Evolutionary conservation across 2,113 vertebrate genomes (phyloP), one percentile per base, ranked within the genome.

Genomic region (Lasiurus borealis): DNA sequence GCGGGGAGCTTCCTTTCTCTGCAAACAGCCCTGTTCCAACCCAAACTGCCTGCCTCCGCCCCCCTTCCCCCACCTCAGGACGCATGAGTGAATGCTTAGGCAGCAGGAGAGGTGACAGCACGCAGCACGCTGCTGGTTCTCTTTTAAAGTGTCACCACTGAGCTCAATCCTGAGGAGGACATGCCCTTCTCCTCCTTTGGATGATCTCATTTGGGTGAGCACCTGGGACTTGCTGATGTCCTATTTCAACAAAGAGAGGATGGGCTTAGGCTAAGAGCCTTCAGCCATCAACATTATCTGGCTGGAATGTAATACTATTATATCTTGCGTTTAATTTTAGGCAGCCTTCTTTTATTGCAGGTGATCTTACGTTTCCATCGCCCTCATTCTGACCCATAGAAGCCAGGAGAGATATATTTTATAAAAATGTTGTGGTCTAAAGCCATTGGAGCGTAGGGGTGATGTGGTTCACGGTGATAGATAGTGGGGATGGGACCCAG

Each of bases 171-270:
- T 0, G 16, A 75, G 85, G 77, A 81, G 91, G 48, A 73, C 80
- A 90, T 81, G 73, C 18, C 48, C 14, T 77, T 73, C 68, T 46
- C 66, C 31, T 54, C 68, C 48, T 77, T 87, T 46, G 36, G 62
- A 92, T 90, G 31, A 21, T 91, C 75, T 91, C 91, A 34, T 75
- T 69, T 68, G 73, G 13, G 91, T 76, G 92, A 76, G 85, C 10
- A 31, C 87, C 71, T 83, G 54, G 80, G 57, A 68, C 50, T 95
- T 87, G 68, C 34, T 95, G 87, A 95, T 95, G 96, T 93, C 36
- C 36, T 50, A 31, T 75, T 92, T 93, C 66, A 44, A 81, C 91
- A 75, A 73, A 85, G 64, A 89, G 52, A 77, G 16, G 34, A 8
- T 19, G 44, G n/a, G 31, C 4, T 75, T 69, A 71, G 27, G 81